Base-by-base conservation (phyloP, 1,140 invertebrate genomes). In the Platorchestia sp. region DNA sequence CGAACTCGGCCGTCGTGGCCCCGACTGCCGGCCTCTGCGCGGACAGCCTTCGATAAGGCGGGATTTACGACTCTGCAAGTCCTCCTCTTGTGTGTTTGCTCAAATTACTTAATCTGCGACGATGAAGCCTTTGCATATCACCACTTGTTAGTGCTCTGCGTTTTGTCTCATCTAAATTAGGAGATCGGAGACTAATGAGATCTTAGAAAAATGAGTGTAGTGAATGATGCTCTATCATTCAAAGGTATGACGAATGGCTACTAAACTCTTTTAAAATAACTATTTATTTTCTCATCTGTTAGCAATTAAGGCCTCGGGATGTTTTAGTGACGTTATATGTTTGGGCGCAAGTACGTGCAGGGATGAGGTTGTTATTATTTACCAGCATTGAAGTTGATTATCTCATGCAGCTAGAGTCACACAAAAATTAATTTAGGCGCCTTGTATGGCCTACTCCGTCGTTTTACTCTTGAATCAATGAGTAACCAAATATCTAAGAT, bases 81-180 rank as follows among this genome's bases (percentile, higher is more conserved):
- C 91, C 91, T 45, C 91, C 91, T 93, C 91, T 93, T 93, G 91
- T 93, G 91, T 93, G 91, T 93, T 93, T 44, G 40, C 47, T 45
- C 91, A 93, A 93, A 93, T 93, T 93, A 93, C 91, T 93, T 93
- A 47, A 93, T 93, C 91, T 93, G 43, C 45, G 40, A 93, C 91
- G 44, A 93, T 47, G 87, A 89, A 89, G 87, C 87, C 43, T 44
- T 89, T 44, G 87, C 87, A 44, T 41, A 89, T 89, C 87, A 44
- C 43, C 87, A 89, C 87, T 89, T 89, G 87, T 89, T 89, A 42
- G 87, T 89, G n/a, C 5, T 41, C 87, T 7, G 87, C 27, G 59
- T 3, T 19, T 22, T 75, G 27, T 36, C 59, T 75, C 59, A 3
- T 75, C 27, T 10, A 75, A 75, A 75, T 75, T 75, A 75, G 59